Evolutionary conservation across 2,113 vertebrate species (phyloP), one percentile per base, ranked within the genome.

Genomic region (Triplophysa dalaica): DNA sequence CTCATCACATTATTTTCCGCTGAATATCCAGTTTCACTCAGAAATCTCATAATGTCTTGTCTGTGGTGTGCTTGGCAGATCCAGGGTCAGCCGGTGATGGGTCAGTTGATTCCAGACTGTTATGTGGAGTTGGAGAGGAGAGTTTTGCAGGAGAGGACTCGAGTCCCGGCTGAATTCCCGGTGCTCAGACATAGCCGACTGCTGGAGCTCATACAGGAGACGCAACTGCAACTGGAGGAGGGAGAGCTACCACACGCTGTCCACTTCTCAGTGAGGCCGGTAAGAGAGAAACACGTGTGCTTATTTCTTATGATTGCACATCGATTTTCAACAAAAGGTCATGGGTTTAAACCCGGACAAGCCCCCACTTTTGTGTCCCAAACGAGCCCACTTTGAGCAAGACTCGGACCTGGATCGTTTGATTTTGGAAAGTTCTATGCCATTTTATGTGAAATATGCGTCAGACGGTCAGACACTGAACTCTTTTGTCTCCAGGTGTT

Each of bases 201-300:
- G 60, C 84, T 96, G 82, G 91, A 94, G 83, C 88, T 99, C 52
- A 90, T 99, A 67, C 91, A 91, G 85, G 95, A 96, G 80, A 95
- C 91, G 78, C 94, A 96, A 73, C 90, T 99, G 67, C 94, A 94
- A 74, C 26, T 99, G 88, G 95, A 99, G 87, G 96, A 98, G 85
- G 93, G 94, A 8, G 98, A 99, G 72, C 93, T 99, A 60, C 90
- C 94, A 19, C 97, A 99, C 0, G 97, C 96, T 0, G 84, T 98
- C 77, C 94, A 96, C 87, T 99, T 99, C 93, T 99, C 77, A 96
- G 96, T 19, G 96, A 98, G 87, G 96, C 96, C 61, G 98, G 98
- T 99, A n/a, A 88, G 90, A 76, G 22, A n/a, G 3, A 56, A 17
- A 56, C 12, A 14, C 45, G 6, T 19, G 16, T 56, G 16, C 16